phyloP scores from a whole-genome alignment of 1,140 invertebrate species.

The Centruroides vittatus region DNA sequence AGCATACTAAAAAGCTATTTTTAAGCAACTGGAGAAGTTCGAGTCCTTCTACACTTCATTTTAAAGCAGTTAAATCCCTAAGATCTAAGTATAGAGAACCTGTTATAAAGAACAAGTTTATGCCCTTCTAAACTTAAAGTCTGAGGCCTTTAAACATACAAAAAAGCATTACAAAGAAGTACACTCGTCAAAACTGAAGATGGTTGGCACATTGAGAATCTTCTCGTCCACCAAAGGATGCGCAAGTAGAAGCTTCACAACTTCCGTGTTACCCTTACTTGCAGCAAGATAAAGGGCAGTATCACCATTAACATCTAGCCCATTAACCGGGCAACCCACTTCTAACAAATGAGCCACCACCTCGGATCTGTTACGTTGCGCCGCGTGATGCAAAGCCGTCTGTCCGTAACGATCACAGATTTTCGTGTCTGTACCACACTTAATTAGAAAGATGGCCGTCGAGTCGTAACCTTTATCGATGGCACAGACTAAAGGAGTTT shows the following conservation, averaged over 20 bases:
- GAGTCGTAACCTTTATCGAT: slow-evolving; percentile 81
- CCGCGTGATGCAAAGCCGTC: slow-evolving; percentile 11
- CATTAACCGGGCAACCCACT: slow-evolving; percentile 16
- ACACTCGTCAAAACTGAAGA: no score
- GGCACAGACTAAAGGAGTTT: slow-evolving; percentile 86
- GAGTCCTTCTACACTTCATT: no score
- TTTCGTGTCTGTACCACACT: slow-evolving; percentile 7
- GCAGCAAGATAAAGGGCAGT: slow-evolving; percentile 24
- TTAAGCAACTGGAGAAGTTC: no score
- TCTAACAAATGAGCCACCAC: slow-evolving; percentile 10
- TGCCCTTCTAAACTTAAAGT: no score
- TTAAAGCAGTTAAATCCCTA: no score
- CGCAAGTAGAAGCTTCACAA: slow-evolving; percentile 21
- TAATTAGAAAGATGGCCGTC: slow-evolving; percentile 49
- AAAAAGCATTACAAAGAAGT: no score
- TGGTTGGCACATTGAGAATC: slow-evolving; percentile 16
- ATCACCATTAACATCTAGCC: slow-evolving; percentile 21
- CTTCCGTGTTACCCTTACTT: slow-evolving; percentile 21
- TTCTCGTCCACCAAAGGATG: slow-evolving; percentile 18
- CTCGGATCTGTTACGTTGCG: slow-evolving; percentile 13
- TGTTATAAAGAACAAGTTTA: no score
- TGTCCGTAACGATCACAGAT: slow-evolving; percentile 19
- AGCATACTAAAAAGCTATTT: no score
- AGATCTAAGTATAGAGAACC: no score
- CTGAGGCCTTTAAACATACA: no score